Percentiles rank a stretch among this genome's conserved stretches.
phyloP scores from a whole-genome alignment of 2,888 invertebrate species.

The Lordiphosa fenestrarum region DNA sequence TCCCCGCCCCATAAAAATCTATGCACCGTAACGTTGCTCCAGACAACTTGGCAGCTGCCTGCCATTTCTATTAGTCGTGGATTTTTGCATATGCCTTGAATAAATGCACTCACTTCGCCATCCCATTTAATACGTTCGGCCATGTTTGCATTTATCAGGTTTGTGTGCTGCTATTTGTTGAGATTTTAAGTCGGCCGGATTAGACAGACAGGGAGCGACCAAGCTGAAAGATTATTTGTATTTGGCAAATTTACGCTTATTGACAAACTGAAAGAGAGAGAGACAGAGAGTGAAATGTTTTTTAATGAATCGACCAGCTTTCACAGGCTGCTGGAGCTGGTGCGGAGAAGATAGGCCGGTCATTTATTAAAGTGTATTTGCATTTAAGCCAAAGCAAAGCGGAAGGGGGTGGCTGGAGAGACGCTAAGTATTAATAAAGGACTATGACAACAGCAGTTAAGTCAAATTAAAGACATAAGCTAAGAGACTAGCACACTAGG shows the following conservation, averaged over 20 bases:
- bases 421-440: conserved; percentile 33
- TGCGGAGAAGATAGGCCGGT: conserved; percentile 59
- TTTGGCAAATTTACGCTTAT: conserved; percentile 74
- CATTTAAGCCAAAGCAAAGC: conserved; percentile 48
- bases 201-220: conserved; percentile 23
- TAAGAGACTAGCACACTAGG: conserved; percentile 1
- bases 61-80: conserved; percentile 26
- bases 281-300: conserved; percentile 28
- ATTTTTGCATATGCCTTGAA: conserved; percentile 28
- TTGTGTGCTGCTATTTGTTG: conserved; percentile 39
- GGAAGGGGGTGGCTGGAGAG: conserved; percentile 9
- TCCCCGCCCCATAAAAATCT: conserved; percentile 41
- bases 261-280: conserved; percentile 25
- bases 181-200: conserved; percentile 54
- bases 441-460: conserved; percentile 45
- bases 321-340: conserved; percentile 28
- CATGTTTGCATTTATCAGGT: conserved; percentile 47
- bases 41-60: conserved; percentile 50
- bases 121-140: conserved; percentile 21
- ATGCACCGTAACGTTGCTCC: conserved; percentile 38
- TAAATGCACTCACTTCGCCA: conserved; percentile 1
- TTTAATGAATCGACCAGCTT: conserved; percentile 48
- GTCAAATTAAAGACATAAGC: conserved; percentile 30
- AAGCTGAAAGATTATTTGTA: conserved; percentile 53
- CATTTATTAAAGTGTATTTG: conserved; percentile 66